Evolutionary conservation across 2,113 vertebrate genomes (phyloP).

Genomic region (Catharus minimus): DNA sequence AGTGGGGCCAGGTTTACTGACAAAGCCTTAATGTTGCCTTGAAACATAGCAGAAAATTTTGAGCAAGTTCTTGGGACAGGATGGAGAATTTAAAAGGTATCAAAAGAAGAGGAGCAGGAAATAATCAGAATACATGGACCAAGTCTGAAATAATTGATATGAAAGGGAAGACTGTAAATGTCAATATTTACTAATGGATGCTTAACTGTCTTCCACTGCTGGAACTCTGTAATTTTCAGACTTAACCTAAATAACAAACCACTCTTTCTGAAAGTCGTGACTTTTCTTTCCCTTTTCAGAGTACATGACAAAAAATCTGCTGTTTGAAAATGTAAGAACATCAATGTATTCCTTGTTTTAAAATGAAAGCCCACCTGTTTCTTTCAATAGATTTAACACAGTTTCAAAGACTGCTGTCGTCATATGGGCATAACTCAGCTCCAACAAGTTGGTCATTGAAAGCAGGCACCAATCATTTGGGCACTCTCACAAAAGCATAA

Average conservation of each 20-base stretch:
- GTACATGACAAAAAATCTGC: neutral
- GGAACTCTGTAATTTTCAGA: neutral
- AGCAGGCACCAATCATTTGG: neutral
- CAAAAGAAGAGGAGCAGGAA: neutral
- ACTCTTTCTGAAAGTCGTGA: neutral
- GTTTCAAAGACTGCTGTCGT: neutral
- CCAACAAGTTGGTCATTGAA: neutral
- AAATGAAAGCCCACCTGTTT: neutral
- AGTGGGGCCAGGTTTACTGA: neutral
- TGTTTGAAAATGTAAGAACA: neutral
- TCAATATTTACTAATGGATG: neutral
- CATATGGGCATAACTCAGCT: accelerated
- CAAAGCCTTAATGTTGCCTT: neutral
- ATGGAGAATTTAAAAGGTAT: neutral
- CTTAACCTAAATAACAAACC: neutral
- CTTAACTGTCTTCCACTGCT: neutral
- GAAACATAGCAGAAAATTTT: neutral
- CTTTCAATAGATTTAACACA: neutral
- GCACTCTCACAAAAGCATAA: neutral
- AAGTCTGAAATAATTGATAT: neutral
- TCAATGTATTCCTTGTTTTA: neutral
- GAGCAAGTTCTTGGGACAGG: neutral
- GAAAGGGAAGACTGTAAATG: neutral
- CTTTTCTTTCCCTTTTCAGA: neutral
- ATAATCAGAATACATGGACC: neutral